phyloP scores from a whole-genome alignment of 1,140 invertebrate species.

The Drosophila arawakana region DNA sequence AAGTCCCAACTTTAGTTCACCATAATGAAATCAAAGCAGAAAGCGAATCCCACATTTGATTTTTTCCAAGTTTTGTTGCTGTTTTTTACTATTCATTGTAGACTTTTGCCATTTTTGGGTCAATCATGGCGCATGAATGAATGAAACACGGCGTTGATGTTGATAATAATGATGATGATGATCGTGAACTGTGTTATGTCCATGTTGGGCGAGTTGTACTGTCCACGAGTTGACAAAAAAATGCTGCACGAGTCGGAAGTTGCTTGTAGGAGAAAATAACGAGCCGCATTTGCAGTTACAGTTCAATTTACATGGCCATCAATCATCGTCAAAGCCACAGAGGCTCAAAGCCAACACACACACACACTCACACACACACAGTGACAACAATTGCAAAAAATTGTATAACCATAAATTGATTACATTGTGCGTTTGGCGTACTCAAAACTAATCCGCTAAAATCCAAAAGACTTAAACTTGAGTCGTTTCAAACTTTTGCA shows the following conservation, averaged over 20 bases:
- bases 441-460: constrained; percentile 57
- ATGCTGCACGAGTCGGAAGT: constrained; percentile 53
- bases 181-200: constrained; percentile 32
- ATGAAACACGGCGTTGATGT: neutral
- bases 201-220: constrained; percentile 21
- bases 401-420: constrained; percentile 64
- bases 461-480: constrained; percentile 47
- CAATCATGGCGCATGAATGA: constrained; percentile 31
- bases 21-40: constrained; percentile 36
- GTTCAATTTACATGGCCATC: constrained; percentile 55
- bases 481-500: constrained; percentile 24
- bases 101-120: constrained; percentile 53
- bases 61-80: too few relatives aligned
- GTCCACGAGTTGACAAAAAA: constrained; percentile 24
- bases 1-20: constrained; percentile 3
- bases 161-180: neutral
- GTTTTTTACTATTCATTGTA: constrained; percentile 10
- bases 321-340: constrained; percentile 44
- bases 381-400: constrained; percentile 37
- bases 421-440: constrained; percentile 55
- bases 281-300: constrained; percentile 37
- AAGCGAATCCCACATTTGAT: constrained; percentile 39
- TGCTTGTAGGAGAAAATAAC: constrained; percentile 23
- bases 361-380: neutral
- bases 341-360: constrained; percentile 7